Base-by-base conservation (phyloP, 2,797 vertebrate species). In the Kryptolebias ocellatus region DNA sequence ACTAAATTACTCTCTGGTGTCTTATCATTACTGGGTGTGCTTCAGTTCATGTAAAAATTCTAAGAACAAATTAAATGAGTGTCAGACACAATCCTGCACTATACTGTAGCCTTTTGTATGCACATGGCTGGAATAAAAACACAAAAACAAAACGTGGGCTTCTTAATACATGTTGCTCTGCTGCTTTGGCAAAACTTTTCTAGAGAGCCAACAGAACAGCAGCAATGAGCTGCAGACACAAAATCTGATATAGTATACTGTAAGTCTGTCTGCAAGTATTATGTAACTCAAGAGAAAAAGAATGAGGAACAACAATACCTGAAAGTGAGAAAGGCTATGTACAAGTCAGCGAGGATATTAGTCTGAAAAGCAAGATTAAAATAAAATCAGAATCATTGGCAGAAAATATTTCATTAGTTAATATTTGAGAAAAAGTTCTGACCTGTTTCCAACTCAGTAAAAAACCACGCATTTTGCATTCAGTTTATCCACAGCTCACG, bases 271-370 rank as follows among this genome's bases (percentile, higher is more conserved):
- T 59, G 0, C 8, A 64, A n/a, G n/a, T 58, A 6, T 18, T 27
- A 10, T n/a, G 44, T 64, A 47, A 55, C 31, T 51, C 0, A 50
- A 28, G 11, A 1, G 42, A n/a, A 53, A n/a, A 39, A 4, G 37
- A 37, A n/a, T 42, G 16, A 74, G 6, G 10, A 70, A 74, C 46
- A 8, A 15, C 37, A 12, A 85, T 89, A 95, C 94, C 94, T 95
- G 64, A 80, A 74, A 66, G 76, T 84, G 2, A 94, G 89, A 3
- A 81, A 71, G 14, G 58, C 81, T 34, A 93, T 39, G 72, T 95
- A 94, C 37, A 89, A 72, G 0, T n/a, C 67, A 17, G 89, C 88
- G 5, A 95, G 83, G 57, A 17, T n/a, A 7, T 79, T 45, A 28
- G 93, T 90, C 93, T 94, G 73, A 59, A 90, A 85, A 80, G 74